phyloP scores from a whole-genome alignment of 2,797 vertebrate species.

The Pantherophis alleghaniensis region DNA sequence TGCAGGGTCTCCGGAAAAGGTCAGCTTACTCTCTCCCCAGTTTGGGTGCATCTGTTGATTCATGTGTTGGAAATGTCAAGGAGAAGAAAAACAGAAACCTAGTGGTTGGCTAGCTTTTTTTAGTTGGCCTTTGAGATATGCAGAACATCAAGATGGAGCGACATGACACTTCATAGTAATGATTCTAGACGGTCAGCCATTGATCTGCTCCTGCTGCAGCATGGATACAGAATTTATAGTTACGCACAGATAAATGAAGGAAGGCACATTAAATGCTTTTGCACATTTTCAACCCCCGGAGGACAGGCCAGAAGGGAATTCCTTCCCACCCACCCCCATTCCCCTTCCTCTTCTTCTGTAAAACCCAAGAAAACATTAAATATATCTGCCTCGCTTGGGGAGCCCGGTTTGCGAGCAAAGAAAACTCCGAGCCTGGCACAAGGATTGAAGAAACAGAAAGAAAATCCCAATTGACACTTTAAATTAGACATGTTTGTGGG shows the following conservation, averaged over 20 bases:
- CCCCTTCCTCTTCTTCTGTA: constrained; percentile 49
- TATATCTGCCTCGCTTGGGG: constrained; percentile 58
- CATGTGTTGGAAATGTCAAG: constrained; percentile 29
- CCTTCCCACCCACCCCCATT: background rate
- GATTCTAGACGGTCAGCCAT: constrained; percentile 11
- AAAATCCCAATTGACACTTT: constrained; percentile 71
- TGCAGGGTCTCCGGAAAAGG: constrained; percentile 41
- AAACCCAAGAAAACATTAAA: constrained; percentile 53
- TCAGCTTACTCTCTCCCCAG: constrained; percentile 14
- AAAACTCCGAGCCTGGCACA: constrained; percentile 59
- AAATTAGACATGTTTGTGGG: constrained; percentile 68
- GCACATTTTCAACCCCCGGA: constrained; percentile 44
- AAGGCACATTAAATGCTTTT: constrained; percentile 61
- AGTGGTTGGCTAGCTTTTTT: constrained; percentile 13
- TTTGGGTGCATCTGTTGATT: constrained; percentile 50
- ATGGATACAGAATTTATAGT: constrained; percentile 26
- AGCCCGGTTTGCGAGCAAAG: constrained; percentile 55
- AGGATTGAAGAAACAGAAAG: constrained; percentile 59
- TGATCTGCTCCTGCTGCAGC: constrained; percentile 27
- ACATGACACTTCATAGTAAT: background rate
- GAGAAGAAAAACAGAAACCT: background rate
- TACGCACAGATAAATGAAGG: constrained; percentile 37
- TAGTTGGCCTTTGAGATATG: constrained; percentile 33
- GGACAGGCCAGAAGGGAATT: background rate
- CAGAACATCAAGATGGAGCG: constrained; percentile 25